A percentile compares a stretch with the other conserved stretches of the same genome.
Evolutionary conservation across 64 coral and sea anemone genomes (phyloP).

Genomic region (Porites lutea): DNA sequence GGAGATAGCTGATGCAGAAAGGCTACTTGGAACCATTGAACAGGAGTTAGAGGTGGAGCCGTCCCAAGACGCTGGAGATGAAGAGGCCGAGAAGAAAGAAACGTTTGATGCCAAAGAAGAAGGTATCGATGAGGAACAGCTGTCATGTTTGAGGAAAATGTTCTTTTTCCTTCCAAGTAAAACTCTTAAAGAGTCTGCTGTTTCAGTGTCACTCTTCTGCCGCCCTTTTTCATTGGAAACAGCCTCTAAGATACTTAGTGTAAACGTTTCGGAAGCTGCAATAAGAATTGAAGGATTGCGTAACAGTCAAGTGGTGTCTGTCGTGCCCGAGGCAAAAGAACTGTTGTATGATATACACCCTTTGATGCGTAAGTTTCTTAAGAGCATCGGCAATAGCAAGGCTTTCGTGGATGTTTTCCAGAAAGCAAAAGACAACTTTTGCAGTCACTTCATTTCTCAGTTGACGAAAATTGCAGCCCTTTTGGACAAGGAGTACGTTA

Average conservation of each 20-base stretch:
- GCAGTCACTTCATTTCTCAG: constrained; percentile 15
- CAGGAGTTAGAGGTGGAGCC: neutral
- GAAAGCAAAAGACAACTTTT: constrained; percentile 40
- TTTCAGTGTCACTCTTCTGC: constrained; percentile 34
- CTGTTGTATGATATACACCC: constrained; percentile 28
- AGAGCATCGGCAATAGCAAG: constrained; percentile 1
- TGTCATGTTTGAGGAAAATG: constrained; percentile 5
- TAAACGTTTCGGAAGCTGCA: constrained; percentile 10
- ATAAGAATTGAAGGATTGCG: constrained; percentile 7
- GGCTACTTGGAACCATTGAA: constrained; percentile 29
- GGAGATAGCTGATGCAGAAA: constrained; percentile 19
- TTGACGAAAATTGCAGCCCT: constrained; percentile 11
- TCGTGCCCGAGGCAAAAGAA: constrained; percentile 3
- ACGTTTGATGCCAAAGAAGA: neutral
- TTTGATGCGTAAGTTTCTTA: constrained; percentile 21
- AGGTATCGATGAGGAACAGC: constrained; percentile 7
- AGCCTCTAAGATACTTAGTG: constrained; percentile 2
- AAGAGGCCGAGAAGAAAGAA: neutral
- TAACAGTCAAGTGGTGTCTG: neutral
- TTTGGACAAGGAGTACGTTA: constrained; percentile 48
- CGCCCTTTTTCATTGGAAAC: constrained; percentile 18
- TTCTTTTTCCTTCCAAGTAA: constrained; percentile 31
- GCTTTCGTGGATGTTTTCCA: neutral
- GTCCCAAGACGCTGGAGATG: neutral
- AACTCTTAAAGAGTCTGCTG: constrained; percentile 3